Conservation (phyloP, 1,140 invertebrate genomes). For the Tetramorium simillimum region DNA sequence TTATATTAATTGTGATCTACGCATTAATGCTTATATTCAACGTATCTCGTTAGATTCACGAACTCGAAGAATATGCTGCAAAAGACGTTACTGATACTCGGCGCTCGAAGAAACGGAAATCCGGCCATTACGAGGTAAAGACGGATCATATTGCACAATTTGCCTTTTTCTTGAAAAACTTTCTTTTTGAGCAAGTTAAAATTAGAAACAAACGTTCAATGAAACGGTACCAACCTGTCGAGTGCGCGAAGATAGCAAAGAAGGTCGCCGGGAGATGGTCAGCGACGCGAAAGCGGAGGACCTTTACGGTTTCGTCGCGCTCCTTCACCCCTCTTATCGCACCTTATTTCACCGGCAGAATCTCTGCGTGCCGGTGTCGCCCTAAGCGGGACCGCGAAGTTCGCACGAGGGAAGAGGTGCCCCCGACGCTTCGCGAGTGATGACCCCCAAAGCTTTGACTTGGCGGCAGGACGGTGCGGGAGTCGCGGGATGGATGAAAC, state of each 20-base stretch:
- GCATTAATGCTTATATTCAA: neutral
- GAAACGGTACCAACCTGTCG: constrained; percentile 35
- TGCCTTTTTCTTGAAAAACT: neutral
- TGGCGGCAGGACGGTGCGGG: neutral
- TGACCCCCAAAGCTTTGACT: neutral
- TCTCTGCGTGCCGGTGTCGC: no score
- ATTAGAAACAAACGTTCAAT: neutral
- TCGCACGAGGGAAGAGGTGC: neutral
- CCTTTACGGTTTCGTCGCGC: neutral
- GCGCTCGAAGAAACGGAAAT: neutral
- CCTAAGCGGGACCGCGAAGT: neutral
- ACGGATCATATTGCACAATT: neutral
- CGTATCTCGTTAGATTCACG: neutral
- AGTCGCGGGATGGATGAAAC: neutral
- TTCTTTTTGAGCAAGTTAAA: neutral
- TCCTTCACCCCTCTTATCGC: neutral
- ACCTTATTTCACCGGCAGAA: neutral
- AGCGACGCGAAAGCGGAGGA: neutral
- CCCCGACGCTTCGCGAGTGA: neutral
- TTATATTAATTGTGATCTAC: no score
- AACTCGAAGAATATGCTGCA: neutral
- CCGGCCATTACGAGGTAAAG: neutral
- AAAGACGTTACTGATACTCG: neutral
- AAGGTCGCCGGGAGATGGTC: neutral
- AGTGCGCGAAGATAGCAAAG: neutral